Base-by-base conservation (phyloP, 2,888 invertebrate species). In the Zelleria hepariella region DNA sequence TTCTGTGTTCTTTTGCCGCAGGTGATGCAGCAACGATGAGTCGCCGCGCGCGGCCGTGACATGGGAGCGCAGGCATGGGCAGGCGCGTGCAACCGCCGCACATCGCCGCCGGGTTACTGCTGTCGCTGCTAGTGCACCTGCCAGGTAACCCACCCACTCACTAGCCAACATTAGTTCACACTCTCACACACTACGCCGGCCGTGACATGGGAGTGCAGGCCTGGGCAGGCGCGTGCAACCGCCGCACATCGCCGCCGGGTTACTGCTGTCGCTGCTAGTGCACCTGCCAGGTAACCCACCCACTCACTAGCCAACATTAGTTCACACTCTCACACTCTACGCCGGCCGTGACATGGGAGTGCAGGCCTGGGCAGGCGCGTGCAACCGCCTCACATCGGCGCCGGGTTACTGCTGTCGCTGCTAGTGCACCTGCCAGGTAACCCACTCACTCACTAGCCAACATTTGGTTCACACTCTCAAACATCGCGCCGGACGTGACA, bases 1-100 rank as follows among this genome's bases (percentile, higher is more conserved):
- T 42, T 15, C 20, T 23, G 23, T 24, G 23, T 52, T 59, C n/a
- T n/a, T n/a, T 58, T 32, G 53, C 23, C 49, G 58, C 67, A 87
- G 87, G 85, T 86, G 88, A 89, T 88, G 92, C 91, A 92, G 91
- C 91, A 91, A 92, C 91, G 91, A 93, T 88, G 88, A 92, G 93
- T 93, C 91, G 92, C 92, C 92, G 93, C 92, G 93, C 92, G 88
- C 89, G 89, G 88, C 89, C 88, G 89, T 89, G 89, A 89, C 89
- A 95, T 95, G 94, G 94, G 93, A 94, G 92, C 92, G 94, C 93
- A 94, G 94, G 94, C 92, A 95, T 95, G 94, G 94, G 94, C 93
- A 93, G 94, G 94, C 93, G 94, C 92, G 93, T 94, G 94, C 94
- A 92, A 89, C 91, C 91, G 91, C 91, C 91, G 91, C 91, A 86